Percentiles rank a stretch among this genome's conserved stretches.
These are phyloP conservation scores for Sphaerophoria taeniata DNA, from an alignment of 2,888 invertebrate genomes.

Conservation along the genomic window DNA sequence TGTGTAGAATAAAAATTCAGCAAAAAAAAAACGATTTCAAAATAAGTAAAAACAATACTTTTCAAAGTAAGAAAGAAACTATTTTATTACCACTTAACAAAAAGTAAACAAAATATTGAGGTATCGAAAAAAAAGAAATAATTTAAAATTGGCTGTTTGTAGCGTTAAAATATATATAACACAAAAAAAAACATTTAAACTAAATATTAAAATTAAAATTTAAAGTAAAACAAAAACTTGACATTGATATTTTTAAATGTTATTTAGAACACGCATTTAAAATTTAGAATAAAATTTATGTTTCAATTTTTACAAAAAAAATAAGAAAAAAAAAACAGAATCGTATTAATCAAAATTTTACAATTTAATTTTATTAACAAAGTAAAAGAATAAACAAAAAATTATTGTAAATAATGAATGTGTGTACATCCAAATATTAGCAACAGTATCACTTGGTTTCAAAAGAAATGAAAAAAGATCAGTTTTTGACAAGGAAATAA, in stretches of 20 bases:
- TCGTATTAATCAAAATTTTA: slow-evolving; percentile 68
- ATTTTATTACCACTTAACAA: slow-evolving; percentile 58
- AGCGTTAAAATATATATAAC: slow-evolving; percentile 67
- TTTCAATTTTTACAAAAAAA: slow-evolving; percentile 49
- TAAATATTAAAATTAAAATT: slow-evolving; percentile 12
- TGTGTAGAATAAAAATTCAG: slow-evolving; percentile 73
- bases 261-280: slow-evolving; percentile 62
- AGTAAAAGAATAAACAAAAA: slow-evolving; percentile 10
- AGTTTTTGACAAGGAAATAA: slow-evolving; percentile 15
- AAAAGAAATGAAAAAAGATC: slow-evolving; percentile 48
- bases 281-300: slow-evolving; percentile 57
- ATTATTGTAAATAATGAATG: slow-evolving; percentile 52
- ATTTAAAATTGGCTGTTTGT: slow-evolving; percentile 73
- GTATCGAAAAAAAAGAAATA: slow-evolving; percentile 47
- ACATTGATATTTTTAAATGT: slow-evolving; percentile 72
- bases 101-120: slow-evolving; percentile 38
- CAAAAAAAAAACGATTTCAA: slow-evolving; percentile 38
- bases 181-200: slow-evolving; percentile 22
- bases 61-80: slow-evolving; percentile 39
- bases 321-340: slow-evolving; percentile 39
- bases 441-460: slow-evolving; percentile 73
- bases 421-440: slow-evolving; percentile 66
- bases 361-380: slow-evolving; percentile 50
- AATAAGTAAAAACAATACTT: background rate
- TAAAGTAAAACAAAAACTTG: slow-evolving; percentile 28